A percentile compares a stretch with the other conserved stretches of the same genome.
Evolutionary conservation across 2,888 invertebrate genomes (phyloP).

Genomic region (Apeira syringaria): DNA sequence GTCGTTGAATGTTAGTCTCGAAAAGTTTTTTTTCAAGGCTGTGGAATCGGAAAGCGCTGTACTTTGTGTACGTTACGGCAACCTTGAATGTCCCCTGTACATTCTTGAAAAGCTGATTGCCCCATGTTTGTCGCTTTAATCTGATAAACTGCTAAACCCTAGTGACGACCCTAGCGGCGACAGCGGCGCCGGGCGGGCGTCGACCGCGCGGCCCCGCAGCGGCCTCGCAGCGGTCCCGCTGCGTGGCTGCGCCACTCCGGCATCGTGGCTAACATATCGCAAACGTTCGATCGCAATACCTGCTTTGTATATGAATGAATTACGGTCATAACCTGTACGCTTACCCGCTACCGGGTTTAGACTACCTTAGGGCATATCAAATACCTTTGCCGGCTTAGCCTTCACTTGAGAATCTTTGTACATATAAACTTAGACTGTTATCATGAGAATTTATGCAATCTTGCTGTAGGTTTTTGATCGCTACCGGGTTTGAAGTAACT

Average conservation of each 20-base stretch:
- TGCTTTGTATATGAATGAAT: slow-evolving; percentile 36
- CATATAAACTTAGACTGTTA: background rate
- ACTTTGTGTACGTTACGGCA: background rate
- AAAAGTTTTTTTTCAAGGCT: too few relatives aligned
- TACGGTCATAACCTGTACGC: slow-evolving; percentile 15
- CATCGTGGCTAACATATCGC: slow-evolving; percentile 30
- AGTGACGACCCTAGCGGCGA: slow-evolving; percentile 40
- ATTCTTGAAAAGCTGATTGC: slow-evolving; percentile 5
- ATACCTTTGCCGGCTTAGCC: too few relatives aligned
- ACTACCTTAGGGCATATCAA: background rate
- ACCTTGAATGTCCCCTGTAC: slow-evolving; percentile 4
- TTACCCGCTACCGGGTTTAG: slow-evolving; percentile 12
- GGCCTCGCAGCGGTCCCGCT: slow-evolving; percentile 25
- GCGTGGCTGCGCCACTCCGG: slow-evolving; percentile 15
- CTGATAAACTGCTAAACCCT: slow-evolving; percentile 23
- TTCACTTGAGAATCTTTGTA: background rate
- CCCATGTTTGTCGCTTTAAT: slow-evolving; percentile 17
- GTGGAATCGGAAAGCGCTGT: background rate
- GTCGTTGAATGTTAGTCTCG: background rate
- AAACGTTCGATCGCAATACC: slow-evolving; percentile 23
- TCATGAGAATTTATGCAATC: background rate
- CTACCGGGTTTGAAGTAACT: background rate
- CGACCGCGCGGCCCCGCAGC: slow-evolving; percentile 42
- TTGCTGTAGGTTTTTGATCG: background rate
- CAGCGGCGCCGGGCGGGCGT: slow-evolving; percentile 42